These are phyloP conservation scores for Eurosta solidaginis DNA, from an alignment of 1,140 invertebrate species.

Conservation along the genomic window DNA sequence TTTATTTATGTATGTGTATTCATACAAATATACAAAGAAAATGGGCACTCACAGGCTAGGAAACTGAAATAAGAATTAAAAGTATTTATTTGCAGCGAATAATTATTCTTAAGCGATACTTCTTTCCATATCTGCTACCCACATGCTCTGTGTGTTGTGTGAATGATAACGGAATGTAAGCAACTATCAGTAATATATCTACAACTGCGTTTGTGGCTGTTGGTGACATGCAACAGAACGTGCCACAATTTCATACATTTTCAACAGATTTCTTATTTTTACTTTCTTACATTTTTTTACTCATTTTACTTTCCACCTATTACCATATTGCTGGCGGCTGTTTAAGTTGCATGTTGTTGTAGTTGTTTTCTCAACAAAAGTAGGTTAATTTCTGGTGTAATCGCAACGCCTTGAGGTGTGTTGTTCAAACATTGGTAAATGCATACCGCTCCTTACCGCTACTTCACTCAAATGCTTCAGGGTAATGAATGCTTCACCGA, in stretches of 20 bases:
- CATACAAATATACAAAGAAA: not conserved
- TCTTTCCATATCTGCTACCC: not conserved
- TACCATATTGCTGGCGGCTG: not conserved
- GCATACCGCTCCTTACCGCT: not conserved
- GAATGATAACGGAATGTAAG: not conserved
- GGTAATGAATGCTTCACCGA: not conserved
- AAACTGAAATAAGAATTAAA: not conserved
- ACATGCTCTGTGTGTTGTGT: not conserved
- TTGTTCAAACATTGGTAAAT: not conserved
- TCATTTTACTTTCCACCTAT: not conserved
- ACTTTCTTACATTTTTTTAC: not conserved
- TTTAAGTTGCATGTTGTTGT: not conserved
- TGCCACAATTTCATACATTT: not conserved
- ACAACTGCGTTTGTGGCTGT: not conserved
- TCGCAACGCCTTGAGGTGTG: slow-evolving; percentile 5
- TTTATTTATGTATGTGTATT: not conserved
- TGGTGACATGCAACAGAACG: not conserved
- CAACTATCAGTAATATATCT: not conserved
- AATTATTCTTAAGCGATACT: not conserved
- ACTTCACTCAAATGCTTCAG: not conserved
- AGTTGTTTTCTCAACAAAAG: slow-evolving; percentile 5
- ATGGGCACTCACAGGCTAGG: not conserved
- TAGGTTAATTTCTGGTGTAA: slow-evolving; percentile 23
- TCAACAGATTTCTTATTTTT: not conserved
- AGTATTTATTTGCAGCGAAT: slow-evolving; percentile 1